Base-by-base conservation (phyloP, 2,888 invertebrate species). In the Leptogaster cylindrica region DNA sequence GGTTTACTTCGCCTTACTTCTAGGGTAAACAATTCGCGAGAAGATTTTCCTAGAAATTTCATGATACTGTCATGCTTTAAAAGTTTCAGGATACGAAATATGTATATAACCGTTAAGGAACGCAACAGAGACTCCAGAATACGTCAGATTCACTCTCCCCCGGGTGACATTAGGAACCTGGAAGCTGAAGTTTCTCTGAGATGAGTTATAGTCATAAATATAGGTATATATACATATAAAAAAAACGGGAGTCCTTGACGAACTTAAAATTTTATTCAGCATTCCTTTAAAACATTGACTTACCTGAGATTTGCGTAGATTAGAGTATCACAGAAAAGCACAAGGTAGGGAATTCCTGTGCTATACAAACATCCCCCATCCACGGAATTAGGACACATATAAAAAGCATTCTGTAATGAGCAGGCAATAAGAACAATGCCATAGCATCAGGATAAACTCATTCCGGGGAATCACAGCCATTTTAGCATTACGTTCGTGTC, bases 1-100 rank as follows among this genome's bases (percentile, higher is more conserved):
- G n/a, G n/a, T n/a, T n/a, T n/a, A n/a, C n/a, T n/a, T n/a, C n/a
- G n/a, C n/a, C n/a, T 33, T 39, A 55, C 39, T 39, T 39, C 55
- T 55, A 36, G 23, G 39, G 55, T 55, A 55, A 55, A 55, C 33
- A 55, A 55, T 16, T 23, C 39, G 36, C 36, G 14, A 23, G 23
- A 31, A 55, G 55, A 55, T 55, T 55, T 55, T 39, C 55, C 36
- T 20, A 36, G 36, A 39, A 55, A 55, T 55, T 55, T 55, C 36
- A 55, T 55, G 55, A 55, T 55, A 55, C 36, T 55, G 55, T 55
- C 55, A 55, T 12, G 55, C 39, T 55, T 55, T 33, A 55, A 55
- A 55, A 36, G 55, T 55, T 55, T 55, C 36, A 33, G 12, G 12
- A 36, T 23, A 20, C 33, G 36, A 55, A 55, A 55, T 39, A 36